A percentile compares a stretch with the other conserved stretches of the same genome.
These are phyloP conservation scores for Dryobotodes eremita DNA, from an alignment of 2,888 invertebrate species.

Conservation along the genomic window DNA sequence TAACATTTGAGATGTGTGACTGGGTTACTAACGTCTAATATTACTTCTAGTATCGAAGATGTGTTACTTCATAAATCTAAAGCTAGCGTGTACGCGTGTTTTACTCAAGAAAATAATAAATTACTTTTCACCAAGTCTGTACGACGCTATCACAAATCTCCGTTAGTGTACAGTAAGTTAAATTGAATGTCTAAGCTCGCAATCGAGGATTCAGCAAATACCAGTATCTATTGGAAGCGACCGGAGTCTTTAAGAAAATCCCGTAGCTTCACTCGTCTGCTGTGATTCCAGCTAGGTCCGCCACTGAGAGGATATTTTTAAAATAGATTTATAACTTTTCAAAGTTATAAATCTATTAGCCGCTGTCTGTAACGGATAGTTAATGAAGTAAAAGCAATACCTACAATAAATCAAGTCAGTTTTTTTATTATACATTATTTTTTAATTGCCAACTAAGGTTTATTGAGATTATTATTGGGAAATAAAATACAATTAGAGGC, in stretches of 20 bases:
- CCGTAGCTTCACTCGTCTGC: constrained; percentile 77
- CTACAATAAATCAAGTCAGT: background rate
- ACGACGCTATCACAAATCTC: constrained; percentile 80
- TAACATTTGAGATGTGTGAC: background rate
- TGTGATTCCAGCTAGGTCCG: constrained; percentile 65
- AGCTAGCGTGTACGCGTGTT: constrained; percentile 41
- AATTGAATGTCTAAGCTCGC: constrained; percentile 87
- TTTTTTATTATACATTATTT: constrained; percentile 8
- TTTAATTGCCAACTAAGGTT: constrained; percentile 34
- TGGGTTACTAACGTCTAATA: background rate
- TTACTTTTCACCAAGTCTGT: constrained; percentile 68
- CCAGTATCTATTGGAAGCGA: constrained; percentile 83
- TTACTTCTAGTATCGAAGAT: constrained; percentile 14
- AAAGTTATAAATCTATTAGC: background rate
- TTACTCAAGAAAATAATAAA: constrained; percentile 68
- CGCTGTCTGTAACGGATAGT: background rate
- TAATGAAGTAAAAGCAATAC: constrained; percentile 22
- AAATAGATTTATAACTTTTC: constrained; percentile 48
- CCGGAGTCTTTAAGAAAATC: constrained; percentile 84
- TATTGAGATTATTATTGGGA: constrained; percentile 28
- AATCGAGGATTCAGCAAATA: constrained; percentile 86
- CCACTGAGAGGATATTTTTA: constrained; percentile 57
- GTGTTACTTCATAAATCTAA: constrained; percentile 22
- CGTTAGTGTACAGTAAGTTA: constrained; percentile 83
- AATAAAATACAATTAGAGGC: constrained; percentile 51